phyloP scores from a whole-genome alignment of 2,797 vertebrate genomes.

The Austrolebias charrua region DNA sequence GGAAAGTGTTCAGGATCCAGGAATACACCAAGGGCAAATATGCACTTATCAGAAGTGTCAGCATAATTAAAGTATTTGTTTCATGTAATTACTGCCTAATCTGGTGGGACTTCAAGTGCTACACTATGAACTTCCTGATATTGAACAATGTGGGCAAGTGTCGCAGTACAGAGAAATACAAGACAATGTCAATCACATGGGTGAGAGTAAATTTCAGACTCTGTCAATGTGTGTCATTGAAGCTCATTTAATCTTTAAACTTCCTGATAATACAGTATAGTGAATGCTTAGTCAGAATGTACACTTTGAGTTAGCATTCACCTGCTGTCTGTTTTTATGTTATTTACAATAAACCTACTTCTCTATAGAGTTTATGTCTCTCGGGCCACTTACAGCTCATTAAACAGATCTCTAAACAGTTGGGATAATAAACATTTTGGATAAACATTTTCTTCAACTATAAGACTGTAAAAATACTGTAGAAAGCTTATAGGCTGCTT shows the following conservation, averaged over 20 bases:
- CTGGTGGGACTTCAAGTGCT: constrained; percentile 72
- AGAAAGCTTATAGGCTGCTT: too few species aligned
- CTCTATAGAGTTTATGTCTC: too few species aligned
- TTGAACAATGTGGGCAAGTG: constrained; percentile 68
- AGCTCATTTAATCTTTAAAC: constrained; percentile 3
- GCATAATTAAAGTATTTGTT: constrained; percentile 83
- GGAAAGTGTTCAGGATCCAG: constrained; percentile 75
- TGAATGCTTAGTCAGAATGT: too few species aligned
- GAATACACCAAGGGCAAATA: constrained; percentile 79
- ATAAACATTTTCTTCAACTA: too few species aligned
- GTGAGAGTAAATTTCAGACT: constrained; percentile 38
- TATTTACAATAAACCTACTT: too few species aligned
- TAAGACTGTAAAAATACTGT: too few species aligned
- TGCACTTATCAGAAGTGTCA: constrained; percentile 77
- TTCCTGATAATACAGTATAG: neutral
- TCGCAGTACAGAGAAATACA: constrained; percentile 57
- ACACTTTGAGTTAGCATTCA: too few species aligned
- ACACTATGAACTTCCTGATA: constrained; percentile 80
- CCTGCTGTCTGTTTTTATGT: too few species aligned
- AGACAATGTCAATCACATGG: constrained; percentile 50
- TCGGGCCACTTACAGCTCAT: too few species aligned
- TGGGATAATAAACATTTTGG: too few species aligned
- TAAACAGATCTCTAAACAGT: too few species aligned
- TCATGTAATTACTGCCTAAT: constrained; percentile 80
- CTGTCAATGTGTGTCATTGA: constrained; percentile 22